These are phyloP conservation scores for Philonicus albiceps DNA, from an alignment of 2,888 invertebrate species.

Conservation along the genomic window DNA sequence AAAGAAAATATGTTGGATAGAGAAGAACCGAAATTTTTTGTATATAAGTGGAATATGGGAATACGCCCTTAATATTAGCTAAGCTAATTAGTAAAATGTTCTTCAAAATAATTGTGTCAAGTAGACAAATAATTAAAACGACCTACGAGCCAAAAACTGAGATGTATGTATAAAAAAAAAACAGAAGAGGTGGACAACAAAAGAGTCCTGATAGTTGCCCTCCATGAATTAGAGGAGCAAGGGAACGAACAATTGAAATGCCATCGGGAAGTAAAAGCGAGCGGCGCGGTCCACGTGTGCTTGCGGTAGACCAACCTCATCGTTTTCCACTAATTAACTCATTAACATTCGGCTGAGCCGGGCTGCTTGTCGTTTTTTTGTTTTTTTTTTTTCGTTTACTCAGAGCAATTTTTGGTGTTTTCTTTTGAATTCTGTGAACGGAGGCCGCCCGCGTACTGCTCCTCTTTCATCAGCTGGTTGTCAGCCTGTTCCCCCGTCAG, in stretches of 20 bases:
- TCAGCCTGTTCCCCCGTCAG: not conserved
- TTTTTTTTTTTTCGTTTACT: conserved; percentile 10
- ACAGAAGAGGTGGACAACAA: not conserved
- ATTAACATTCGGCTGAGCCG: conserved; percentile 44
- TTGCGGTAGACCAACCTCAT: conserved; percentile 47
- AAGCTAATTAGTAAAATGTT: not conserved
- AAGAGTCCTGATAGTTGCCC: not conserved
- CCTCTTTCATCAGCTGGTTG: conserved; percentile 22
- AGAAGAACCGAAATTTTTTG: too few species aligned
- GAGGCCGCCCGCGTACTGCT: conserved; percentile 30
- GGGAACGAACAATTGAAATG: not conserved
- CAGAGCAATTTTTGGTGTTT: conserved; percentile 4
- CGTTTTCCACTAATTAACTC: conserved; percentile 50
- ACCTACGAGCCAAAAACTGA: not conserved
- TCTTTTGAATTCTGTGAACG: conserved; percentile 24
- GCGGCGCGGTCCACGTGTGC: conserved; percentile 28
- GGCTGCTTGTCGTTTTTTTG: conserved; percentile 14
- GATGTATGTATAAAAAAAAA: not conserved
- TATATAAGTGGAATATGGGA: not conserved
- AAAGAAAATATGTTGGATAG: too few species aligned
- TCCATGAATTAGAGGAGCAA: not conserved
- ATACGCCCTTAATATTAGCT: not conserved
- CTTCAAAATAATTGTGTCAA: not conserved
- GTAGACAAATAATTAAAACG: not conserved
- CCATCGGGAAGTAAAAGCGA: not conserved